phyloP scores from a whole-genome alignment of 2,888 invertebrate genomes.

The Dioctria linearis region DNA sequence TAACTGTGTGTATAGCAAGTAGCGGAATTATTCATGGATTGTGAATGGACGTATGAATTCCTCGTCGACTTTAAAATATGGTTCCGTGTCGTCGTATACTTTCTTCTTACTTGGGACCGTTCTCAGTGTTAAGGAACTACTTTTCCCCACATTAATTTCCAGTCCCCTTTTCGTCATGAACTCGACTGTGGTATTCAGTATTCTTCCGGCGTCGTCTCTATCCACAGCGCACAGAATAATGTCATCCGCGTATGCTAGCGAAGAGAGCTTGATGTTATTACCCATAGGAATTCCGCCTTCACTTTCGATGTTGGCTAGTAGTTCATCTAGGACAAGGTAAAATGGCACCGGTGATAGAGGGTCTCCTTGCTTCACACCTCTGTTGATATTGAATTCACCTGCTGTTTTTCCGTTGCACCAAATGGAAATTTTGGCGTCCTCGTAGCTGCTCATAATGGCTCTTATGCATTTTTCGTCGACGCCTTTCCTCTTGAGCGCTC shows the following conservation, averaged over 20 bases:
- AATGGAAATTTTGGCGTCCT: background rate
- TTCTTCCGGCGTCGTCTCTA: background rate
- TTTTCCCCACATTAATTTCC: constrained; percentile 8
- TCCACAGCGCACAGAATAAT: background rate
- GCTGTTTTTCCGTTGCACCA: background rate
- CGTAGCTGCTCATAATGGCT: background rate
- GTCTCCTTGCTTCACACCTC: constrained; percentile 34
- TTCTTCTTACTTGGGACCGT: background rate
- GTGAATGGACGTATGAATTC: background rate
- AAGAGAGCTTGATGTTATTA: background rate
- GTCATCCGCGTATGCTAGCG: constrained; percentile 22
- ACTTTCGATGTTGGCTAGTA: background rate
- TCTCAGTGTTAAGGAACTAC: background rate
- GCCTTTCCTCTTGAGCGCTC: background rate
- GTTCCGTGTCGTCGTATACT: background rate
- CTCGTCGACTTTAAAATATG: background rate
- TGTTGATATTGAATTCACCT: background rate
- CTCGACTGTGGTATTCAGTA: background rate
- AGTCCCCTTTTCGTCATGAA: constrained; percentile 5
- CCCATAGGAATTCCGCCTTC: background rate
- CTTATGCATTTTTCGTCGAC: background rate
- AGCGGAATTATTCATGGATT: background rate
- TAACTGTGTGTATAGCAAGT: background rate
- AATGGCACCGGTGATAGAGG: constrained; percentile 26
- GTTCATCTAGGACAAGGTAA: constrained; percentile 11